Conservation (phyloP, 2,797 vertebrate species). For the Buceros bicornis region DNA sequence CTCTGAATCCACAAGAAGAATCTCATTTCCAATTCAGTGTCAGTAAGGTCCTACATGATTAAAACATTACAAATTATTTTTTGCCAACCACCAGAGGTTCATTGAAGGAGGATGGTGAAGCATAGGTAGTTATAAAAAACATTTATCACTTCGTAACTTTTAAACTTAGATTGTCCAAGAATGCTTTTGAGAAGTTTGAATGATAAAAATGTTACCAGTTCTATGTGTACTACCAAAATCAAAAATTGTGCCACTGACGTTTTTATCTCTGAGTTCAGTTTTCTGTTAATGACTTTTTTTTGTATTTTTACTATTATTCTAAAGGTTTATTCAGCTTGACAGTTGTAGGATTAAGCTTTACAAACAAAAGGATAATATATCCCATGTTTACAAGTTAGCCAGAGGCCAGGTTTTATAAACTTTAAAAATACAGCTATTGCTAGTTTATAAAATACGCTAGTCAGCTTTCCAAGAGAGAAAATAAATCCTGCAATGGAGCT, state of each 20-base stretch:
- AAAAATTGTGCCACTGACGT: conserved; percentile 10
- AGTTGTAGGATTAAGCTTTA: conserved; percentile 67
- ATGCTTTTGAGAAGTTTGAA: conserved; percentile 33
- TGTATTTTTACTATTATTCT: conserved; percentile 56
- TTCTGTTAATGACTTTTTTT: conserved; percentile 17
- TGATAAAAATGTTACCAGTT: background rate
- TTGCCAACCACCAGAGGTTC: background rate
- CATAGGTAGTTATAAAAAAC: background rate
- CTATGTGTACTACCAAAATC: conserved; percentile 15
- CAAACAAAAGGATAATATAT: conserved; percentile 63
- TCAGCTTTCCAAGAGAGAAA: conserved; percentile 58
- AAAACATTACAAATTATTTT: background rate
- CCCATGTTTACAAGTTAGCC: conserved; percentile 70
- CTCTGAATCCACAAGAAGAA: background rate
- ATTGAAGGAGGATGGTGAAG: background rate
- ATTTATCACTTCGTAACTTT: background rate
- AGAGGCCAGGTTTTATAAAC: conserved; percentile 69
- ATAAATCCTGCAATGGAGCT: conserved; percentile 49
- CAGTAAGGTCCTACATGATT: background rate
- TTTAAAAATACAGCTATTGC: conserved; percentile 63
- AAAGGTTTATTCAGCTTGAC: conserved; percentile 66
- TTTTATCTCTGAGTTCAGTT: conserved; percentile 50
- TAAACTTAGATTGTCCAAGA: background rate
- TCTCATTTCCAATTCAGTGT: background rate
- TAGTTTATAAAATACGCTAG: conserved; percentile 65